Percentiles rank a stretch among this genome's conserved stretches.
These are phyloP conservation scores for Drosophila pseudotalamancana DNA, from an alignment of 2,888 invertebrate genomes.

Conservation along the genomic window DNA sequence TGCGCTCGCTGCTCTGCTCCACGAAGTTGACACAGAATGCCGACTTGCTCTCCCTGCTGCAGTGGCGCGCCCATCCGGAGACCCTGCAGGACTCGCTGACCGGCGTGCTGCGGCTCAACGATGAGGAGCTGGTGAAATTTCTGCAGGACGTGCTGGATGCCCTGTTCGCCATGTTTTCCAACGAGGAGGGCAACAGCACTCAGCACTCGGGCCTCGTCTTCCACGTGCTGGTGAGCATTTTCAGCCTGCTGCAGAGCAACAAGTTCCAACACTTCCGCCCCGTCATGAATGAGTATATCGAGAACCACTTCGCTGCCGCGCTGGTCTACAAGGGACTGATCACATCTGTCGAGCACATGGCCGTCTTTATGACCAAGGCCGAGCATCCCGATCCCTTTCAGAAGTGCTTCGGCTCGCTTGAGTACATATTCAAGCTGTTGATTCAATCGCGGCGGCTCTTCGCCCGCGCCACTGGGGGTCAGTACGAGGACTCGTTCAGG, in stretches of 20 bases:
- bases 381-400: slow-evolving; percentile 95
- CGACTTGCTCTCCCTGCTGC: slow-evolving; percentile 93
- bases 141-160: slow-evolving; percentile 97
- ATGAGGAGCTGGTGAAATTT: slow-evolving; percentile 97
- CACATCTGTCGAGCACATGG: slow-evolving; percentile 95
- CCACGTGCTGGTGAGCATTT: slow-evolving; percentile 95
- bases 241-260: slow-evolving; percentile 94
- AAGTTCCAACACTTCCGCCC: slow-evolving; percentile 98
- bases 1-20: slow-evolving; percentile 94
- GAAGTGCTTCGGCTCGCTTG: slow-evolving; percentile 94
- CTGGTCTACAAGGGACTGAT: slow-evolving; percentile 96
- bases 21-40: slow-evolving; percentile 98
- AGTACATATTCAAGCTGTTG: slow-evolving; percentile 96
- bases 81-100: slow-evolving; percentile 93
- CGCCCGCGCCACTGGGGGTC: slow-evolving; percentile 93
- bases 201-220: slow-evolving; percentile 96
- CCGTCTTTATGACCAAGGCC: slow-evolving; percentile 93
- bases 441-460: slow-evolving; percentile 94
- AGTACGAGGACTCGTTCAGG: slow-evolving; percentile 94
- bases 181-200: slow-evolving; percentile 95
- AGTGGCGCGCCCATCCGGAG: slow-evolving; percentile 96
- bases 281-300: slow-evolving; percentile 96
- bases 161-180: slow-evolving; percentile 96
- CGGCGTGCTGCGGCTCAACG: slow-evolving; percentile 91
- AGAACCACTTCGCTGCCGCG: slow-evolving; percentile 97